Base-by-base conservation (phyloP, 2,113 vertebrate species). In the Seriola dumerili region DNA sequence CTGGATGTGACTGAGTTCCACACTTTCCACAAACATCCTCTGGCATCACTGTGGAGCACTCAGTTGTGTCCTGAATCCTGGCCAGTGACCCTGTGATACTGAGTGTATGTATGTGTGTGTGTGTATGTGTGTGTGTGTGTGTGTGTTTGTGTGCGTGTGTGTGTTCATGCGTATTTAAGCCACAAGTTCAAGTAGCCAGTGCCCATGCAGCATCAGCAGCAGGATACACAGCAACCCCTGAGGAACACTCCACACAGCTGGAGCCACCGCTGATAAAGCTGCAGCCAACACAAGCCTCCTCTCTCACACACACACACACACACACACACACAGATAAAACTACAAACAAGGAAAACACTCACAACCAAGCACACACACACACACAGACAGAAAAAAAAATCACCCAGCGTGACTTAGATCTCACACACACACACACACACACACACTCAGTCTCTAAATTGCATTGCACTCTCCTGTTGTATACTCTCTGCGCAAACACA, bases 201-300 rank as follows among this genome's bases (percentile, higher is more conserved):
- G 62, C 32, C 67, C 17, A 50, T 78, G 46, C 55, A 80, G 57
- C 74, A 74, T 81, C 83, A 50, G 68, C 62, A 76, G 55, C 48
- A 55, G 84, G 54, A 67, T 81, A 67, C 46, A 72, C 63, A 85
- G 65, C 58, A 67, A 54, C 57, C 90, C 85, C 77, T 16, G 73
- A 92, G 91, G 90, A 91, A 76, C 65, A 38, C 65, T 87, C 62
- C 68, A 77, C n/a, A 62, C 84, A 89, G 91, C 91, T 84, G 89
- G 81, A 85, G 73, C 69, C 67, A 55, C 61, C 67, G 23, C 88
- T 91, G 85, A 92, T 90, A 92, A 90, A 93, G 81, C 88, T 61
- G 80, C 16, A 71, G 89, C 87, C 90, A 91, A 81, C 73, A 73
- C 70, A 59, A 79, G 80, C 72, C 75, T 46, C 65, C 17, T 23